Percentiles rank a stretch among this genome's conserved stretches.
phyloP scores from a whole-genome alignment of 2,888 invertebrate genomes.

The Dasypolia templi region DNA sequence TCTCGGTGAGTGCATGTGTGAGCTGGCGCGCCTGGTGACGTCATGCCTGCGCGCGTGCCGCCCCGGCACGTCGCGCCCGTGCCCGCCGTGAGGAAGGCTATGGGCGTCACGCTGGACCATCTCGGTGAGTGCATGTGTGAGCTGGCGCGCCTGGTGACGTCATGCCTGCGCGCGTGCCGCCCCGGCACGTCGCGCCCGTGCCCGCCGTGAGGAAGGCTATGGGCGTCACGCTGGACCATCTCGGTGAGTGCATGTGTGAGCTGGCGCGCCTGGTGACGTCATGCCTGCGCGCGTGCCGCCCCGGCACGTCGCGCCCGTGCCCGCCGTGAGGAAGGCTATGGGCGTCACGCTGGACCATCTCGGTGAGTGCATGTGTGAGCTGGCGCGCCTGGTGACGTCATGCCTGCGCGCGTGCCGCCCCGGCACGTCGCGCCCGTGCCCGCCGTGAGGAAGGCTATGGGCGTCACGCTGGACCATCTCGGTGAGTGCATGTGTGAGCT shows the following conservation, averaged over 20 bases:
- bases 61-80: slow-evolving; percentile 77
- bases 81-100: slow-evolving; percentile 92
- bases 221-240: slow-evolving; percentile 92
- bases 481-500: background rate
- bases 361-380: slow-evolving; percentile 71
- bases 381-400: background rate
- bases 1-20: too few relatives aligned
- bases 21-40: too few relatives aligned
- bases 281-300: slow-evolving; percentile 94
- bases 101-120: slow-evolving; percentile 92
- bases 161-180: slow-evolving; percentile 82
- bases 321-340: slow-evolving; percentile 93
- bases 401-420: slow-evolving; percentile 91
- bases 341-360: slow-evolving; percentile 92
- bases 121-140: slow-evolving; percentile 72
- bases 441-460: background rate
- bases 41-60: too few relatives aligned
- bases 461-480: slow-evolving; percentile 16
- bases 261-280: slow-evolving; percentile 83
- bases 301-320: slow-evolving; percentile 92
- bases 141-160: background rate
- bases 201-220: slow-evolving; percentile 93
- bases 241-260: slow-evolving; percentile 78
- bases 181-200: slow-evolving; percentile 91
- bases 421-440: slow-evolving; percentile 90